Conservation (phyloP, 2,113 vertebrate genomes). For the Deroptyus accipitrinus region DNA sequence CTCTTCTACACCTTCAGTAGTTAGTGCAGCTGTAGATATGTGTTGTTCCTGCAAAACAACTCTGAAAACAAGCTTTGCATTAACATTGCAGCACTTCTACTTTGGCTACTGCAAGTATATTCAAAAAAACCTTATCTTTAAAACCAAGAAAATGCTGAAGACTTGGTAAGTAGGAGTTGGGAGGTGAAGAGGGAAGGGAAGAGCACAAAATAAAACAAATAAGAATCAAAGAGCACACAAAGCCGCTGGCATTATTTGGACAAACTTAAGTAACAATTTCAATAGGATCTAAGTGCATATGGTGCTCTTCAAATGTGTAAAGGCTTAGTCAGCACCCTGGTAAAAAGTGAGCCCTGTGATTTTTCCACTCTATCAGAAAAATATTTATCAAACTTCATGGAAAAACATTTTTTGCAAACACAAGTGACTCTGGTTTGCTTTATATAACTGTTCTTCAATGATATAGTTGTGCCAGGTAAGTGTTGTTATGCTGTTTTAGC, state of each 20-base stretch:
- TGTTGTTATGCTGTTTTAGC: not conserved
- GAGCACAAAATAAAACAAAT: not conserved
- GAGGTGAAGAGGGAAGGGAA: not conserved
- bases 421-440: not conserved
- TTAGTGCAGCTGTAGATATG: not conserved
- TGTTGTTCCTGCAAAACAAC: not conserved
- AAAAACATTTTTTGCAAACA: not conserved
- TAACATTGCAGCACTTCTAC: not conserved
- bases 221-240: not conserved
- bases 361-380: not conserved
- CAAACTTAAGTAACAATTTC: not conserved
- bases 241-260: not conserved
- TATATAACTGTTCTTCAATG: not conserved
- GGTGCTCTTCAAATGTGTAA: not conserved
- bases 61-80: not conserved
- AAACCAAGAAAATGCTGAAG: not conserved
- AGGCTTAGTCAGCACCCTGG: not conserved
- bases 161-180: not conserved
- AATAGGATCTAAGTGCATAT: not conserved
- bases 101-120: not conserved
- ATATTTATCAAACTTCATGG: not conserved
- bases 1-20: not conserved
- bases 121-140: not conserved
- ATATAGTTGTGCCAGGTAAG: not conserved
- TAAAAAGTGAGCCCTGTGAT: not conserved